phyloP scores from a whole-genome alignment of 2,113 vertebrate species.

The Archocentrus centrarchus region DNA sequence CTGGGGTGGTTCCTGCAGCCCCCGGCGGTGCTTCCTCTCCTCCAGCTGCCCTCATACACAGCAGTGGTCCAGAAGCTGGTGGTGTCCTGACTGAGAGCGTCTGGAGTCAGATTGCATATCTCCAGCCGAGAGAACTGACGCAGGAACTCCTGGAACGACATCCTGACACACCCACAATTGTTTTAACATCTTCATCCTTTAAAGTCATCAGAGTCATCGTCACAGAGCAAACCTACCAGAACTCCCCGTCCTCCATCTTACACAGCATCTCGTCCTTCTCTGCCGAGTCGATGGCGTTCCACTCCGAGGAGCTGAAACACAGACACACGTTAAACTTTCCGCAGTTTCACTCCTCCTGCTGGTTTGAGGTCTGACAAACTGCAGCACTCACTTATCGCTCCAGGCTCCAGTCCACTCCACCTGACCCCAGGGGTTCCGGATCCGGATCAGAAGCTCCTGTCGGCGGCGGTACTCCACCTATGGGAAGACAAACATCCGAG shows the following conservation, averaged over 20 bases:
- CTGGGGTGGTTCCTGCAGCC: conserved; percentile 90
- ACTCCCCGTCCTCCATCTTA: conserved; percentile 92
- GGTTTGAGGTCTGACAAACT: accelerated
- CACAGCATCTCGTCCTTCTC: conserved; percentile 82
- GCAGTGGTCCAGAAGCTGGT: conserved; percentile 85
- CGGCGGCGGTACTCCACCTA: conserved; percentile 83
- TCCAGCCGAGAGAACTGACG: conserved; percentile 89
- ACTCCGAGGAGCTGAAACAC: conserved; percentile 85
- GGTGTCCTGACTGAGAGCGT: conserved; percentile 81
- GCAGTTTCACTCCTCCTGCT: not conserved
- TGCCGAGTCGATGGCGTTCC: conserved; percentile 79
- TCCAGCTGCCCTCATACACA: conserved; percentile 87
- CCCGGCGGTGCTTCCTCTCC: conserved; percentile 88
- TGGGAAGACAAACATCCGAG: not conserved
- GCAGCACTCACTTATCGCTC: conserved; percentile 86
- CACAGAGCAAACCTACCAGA: conserved; percentile 82
- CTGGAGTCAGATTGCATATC: conserved; percentile 90
- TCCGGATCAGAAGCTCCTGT: conserved; percentile 84
- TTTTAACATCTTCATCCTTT: not conserved
- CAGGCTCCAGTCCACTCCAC: conserved; percentile 94
- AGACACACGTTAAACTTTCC: not conserved
- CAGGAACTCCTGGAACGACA: conserved; percentile 91
- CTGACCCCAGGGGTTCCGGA: conserved; percentile 94
- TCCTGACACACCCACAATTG: conserved; percentile 76
- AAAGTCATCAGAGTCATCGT: too few relatives aligned